Conservation (phyloP, 2,888 invertebrate genomes). For the Himalopsyche japonica region DNA sequence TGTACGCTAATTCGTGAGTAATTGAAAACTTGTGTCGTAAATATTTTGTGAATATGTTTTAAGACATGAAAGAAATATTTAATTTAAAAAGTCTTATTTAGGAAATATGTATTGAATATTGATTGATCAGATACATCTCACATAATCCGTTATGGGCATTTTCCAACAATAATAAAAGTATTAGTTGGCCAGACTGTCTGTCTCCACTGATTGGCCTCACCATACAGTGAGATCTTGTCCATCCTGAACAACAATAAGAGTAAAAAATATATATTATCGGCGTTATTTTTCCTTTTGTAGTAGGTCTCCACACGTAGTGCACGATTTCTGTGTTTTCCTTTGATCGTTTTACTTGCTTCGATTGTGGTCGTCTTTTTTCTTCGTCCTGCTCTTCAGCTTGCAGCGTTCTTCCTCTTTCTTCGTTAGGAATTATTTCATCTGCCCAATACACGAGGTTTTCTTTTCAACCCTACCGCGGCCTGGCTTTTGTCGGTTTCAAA, state of each 20-base stretch:
- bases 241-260: background rate
- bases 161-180: background rate
- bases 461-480: background rate
- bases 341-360: slow-evolving; percentile 14
- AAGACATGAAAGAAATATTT: too few species aligned
- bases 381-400: background rate
- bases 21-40: too few species aligned
- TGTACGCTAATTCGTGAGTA: too few species aligned
- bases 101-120: too few species aligned
- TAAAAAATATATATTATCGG: background rate
- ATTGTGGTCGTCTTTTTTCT: slow-evolving; percentile 2
- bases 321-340: slow-evolving; percentile 31
- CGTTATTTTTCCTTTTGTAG: slow-evolving; percentile 28
- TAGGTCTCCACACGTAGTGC: slow-evolving; percentile 26
- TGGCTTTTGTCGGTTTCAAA: background rate
- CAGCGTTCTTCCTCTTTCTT: background rate
- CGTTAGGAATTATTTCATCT: slow-evolving; percentile 5
- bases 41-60: too few species aligned
- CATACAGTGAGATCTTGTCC: background rate
- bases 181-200: background rate
- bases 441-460: background rate
- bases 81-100: too few species aligned
- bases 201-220: background rate
- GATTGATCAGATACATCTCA: too few species aligned
- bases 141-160: too few species aligned